Evolutionary conservation across 1,140 invertebrate species (phyloP).

Genomic region (Penaeus japonicus): DNA sequence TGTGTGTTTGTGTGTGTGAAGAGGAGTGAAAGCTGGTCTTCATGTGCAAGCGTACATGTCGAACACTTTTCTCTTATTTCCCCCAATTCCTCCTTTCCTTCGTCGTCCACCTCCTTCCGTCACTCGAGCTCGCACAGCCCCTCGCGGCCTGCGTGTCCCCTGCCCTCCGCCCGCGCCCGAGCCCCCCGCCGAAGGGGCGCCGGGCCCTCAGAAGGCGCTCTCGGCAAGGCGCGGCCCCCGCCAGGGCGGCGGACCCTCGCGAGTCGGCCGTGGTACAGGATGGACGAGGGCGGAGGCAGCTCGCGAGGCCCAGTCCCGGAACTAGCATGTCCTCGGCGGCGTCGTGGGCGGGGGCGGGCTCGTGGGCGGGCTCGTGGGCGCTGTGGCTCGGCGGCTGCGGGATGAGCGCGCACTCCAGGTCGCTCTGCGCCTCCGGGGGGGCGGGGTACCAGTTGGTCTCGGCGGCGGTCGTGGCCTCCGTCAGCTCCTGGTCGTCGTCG

Average conservation of each 20-base stretch:
- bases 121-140: too few relatives aligned
- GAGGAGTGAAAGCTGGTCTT: too few relatives aligned
- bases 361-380: neutral
- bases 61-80: too few relatives aligned
- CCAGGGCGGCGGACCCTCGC: constrained; percentile 14
- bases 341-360: neutral
- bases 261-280: constrained; percentile 24
- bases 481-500: too few relatives aligned
- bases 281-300: neutral
- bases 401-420: neutral
- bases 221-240: neutral
- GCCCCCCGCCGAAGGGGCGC: too few relatives aligned
- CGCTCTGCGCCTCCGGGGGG: neutral
- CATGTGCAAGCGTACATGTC: too few relatives aligned
- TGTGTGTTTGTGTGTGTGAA: too few relatives aligned
- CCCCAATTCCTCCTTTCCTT: too few relatives aligned
- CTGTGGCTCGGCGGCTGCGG: neutral
- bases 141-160: too few relatives aligned
- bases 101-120: too few relatives aligned
- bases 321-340: neutral
- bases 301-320: neutral
- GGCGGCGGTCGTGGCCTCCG: neutral
- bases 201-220: constrained; percentile 22
- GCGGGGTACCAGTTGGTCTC: neutral
- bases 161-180: too few relatives aligned